These are phyloP conservation scores for Arenaria interpres DNA, from an alignment of 2,113 vertebrate species.

Conservation along the genomic window DNA sequence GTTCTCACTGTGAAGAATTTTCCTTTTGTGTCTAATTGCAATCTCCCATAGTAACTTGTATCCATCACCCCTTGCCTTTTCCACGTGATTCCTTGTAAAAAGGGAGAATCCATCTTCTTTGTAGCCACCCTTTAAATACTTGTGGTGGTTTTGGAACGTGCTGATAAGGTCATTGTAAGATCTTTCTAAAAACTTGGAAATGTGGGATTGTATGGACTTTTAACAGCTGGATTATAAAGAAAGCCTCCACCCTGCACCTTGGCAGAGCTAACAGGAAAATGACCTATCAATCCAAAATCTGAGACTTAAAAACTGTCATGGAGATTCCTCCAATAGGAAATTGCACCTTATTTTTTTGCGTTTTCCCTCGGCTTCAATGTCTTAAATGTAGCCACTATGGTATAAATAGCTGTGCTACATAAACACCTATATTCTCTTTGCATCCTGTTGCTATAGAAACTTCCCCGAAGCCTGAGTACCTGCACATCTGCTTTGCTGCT, in stretches of 20 bases:
- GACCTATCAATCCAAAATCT: neutral
- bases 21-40: neutral
- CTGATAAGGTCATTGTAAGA: neutral
- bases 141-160: neutral
- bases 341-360: neutral
- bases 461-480: neutral
- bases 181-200: neutral
- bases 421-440: neutral
- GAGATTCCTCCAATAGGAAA: neutral
- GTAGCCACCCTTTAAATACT: neutral
- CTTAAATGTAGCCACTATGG: neutral
- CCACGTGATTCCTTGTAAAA: neutral
- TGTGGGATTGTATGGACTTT: neutral
- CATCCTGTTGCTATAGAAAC: conserved; percentile 17
- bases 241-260: neutral
- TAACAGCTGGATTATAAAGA: neutral
- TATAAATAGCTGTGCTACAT: neutral
- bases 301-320: neutral
- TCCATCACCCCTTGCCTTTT: neutral
- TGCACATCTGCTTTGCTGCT: neutral
- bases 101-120: neutral
- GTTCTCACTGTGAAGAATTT: neutral
- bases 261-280: neutral
- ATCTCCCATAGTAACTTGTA: neutral
- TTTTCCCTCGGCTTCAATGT: neutral